phyloP scores from a whole-genome alignment of 2,113 vertebrate genomes.

The Galeopterus variegatus region DNA sequence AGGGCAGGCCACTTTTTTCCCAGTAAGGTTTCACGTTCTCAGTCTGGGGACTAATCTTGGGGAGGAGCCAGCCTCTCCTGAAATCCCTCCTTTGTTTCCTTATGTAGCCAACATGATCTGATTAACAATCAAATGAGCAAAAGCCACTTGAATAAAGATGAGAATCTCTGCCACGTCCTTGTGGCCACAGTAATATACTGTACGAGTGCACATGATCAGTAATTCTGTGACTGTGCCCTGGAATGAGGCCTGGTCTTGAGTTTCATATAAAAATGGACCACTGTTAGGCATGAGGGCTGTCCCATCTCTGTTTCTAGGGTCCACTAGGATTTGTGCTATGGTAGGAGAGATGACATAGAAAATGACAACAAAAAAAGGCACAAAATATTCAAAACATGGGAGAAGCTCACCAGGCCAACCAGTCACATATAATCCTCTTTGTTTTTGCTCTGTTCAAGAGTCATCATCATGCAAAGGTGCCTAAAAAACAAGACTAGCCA shows the following conservation, averaged over 20 bases:
- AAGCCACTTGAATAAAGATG: slow-evolving; percentile 90
- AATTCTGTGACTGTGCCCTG: slow-evolving; percentile 74
- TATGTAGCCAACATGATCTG: slow-evolving; percentile 85
- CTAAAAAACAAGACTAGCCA: slow-evolving; percentile 86
- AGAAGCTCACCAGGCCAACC: slow-evolving; percentile 79
- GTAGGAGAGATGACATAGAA: slow-evolving; percentile 86
- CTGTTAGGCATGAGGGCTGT: slow-evolving; percentile 76
- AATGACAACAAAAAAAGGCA: slow-evolving; percentile 91
- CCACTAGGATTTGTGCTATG: slow-evolving; percentile 87
- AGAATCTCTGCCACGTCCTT: slow-evolving; percentile 91
- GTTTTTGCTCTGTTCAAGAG: slow-evolving; percentile 82
- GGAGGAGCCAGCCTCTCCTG: slow-evolving; percentile 95
- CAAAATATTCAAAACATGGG: slow-evolving; percentile 86
- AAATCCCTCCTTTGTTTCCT: slow-evolving; percentile 85
- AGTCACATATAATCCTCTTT: slow-evolving; percentile 83
- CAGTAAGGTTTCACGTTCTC: slow-evolving; percentile 67
- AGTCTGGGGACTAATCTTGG: slow-evolving; percentile 74
- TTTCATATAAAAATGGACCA: slow-evolving; percentile 80
- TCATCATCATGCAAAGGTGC: slow-evolving; percentile 92
- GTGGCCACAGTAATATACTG: slow-evolving; percentile 99
- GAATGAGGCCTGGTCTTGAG: slow-evolving; percentile 84
- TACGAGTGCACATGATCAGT: slow-evolving; percentile 93
- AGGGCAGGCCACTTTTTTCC: slow-evolving; percentile 74
- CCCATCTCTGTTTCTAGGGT: slow-evolving; percentile 70
- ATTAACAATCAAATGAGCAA: slow-evolving; percentile 89